Evolutionary conservation across 2,888 invertebrate genomes (phyloP).

Genomic region (Lepas anatifera): DNA sequence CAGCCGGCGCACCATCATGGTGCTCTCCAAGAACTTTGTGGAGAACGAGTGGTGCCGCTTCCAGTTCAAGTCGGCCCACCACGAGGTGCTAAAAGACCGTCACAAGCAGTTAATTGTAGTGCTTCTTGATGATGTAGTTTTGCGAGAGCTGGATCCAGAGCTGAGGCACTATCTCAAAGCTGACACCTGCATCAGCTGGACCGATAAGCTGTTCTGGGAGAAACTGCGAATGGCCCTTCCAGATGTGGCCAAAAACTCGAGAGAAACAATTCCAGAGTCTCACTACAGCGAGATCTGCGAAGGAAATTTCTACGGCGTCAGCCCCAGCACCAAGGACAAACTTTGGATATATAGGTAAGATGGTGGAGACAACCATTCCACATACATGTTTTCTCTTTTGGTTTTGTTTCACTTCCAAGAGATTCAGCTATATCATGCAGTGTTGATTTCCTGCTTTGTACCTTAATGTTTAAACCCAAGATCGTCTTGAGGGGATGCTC

Average conservation of each 20-base stretch:
- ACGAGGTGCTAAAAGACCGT: constrained; percentile 61
- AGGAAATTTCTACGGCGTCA: background rate
- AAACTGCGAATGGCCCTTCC: constrained; percentile 74
- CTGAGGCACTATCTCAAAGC: constrained; percentile 75
- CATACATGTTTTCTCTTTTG: too few species aligned
- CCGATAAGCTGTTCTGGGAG: constrained; percentile 89
- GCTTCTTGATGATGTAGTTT: constrained; percentile 60
- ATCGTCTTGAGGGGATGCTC: too few species aligned
- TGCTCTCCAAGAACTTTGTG: constrained; percentile 76
- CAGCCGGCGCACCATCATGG: constrained; percentile 71
- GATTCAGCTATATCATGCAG: too few species aligned
- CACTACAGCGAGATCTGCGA: constrained; percentile 3
- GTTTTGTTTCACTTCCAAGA: too few species aligned
- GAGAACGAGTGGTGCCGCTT: constrained; percentile 78
- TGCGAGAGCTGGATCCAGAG: constrained; percentile 70
- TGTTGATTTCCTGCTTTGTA: too few species aligned
- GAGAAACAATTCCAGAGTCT: background rate
- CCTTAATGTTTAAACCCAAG: too few species aligned
- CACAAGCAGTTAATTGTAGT: constrained; percentile 67
- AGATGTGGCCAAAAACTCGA: constrained; percentile 42
- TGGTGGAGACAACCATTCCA: too few species aligned
- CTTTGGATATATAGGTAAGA: background rate
- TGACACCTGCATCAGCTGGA: constrained; percentile 62
- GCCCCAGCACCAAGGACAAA: background rate
- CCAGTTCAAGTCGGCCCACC: constrained; percentile 78